These are phyloP conservation scores for Mechanitis messenoides DNA, from an alignment of 2,888 invertebrate genomes.

Conservation along the genomic window DNA sequence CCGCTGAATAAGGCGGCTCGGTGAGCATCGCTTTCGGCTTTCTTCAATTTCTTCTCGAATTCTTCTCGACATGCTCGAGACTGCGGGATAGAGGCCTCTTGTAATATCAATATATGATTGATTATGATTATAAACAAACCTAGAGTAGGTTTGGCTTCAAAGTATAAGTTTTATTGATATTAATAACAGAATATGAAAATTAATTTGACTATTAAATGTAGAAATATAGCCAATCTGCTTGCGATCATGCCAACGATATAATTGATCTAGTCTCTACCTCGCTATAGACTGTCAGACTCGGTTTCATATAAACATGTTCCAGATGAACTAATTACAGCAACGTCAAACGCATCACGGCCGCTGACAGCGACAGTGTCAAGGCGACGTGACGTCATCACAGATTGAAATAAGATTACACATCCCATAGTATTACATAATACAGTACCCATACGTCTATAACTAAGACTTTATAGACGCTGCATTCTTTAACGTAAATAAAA, in stretches of 20 bases:
- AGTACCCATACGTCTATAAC: not conserved
- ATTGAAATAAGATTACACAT: slow-evolving; percentile 5
- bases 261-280: not conserved
- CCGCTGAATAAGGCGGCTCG: slow-evolving; percentile 55
- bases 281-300: not conserved
- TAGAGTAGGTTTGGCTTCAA: no score
- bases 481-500: not conserved
- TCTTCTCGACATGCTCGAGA: slow-evolving; percentile 41
- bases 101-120: no score
- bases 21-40: slow-evolving; percentile 49
- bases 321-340: not conserved
- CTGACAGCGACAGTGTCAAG: slow-evolving; percentile 1
- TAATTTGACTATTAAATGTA: not conserved
- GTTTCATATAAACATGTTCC: not conserved
- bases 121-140: no score
- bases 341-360: not conserved
- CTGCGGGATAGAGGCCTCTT: slow-evolving; percentile 35
- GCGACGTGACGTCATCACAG: not conserved
- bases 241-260: not conserved
- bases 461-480: not conserved
- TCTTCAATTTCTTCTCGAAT: slow-evolving; percentile 43
- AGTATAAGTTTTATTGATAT: not conserved
- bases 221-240: slow-evolving; percentile 1
- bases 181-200: not conserved
- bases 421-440: not conserved